These are phyloP conservation scores for Halyomorpha halys DNA, from an alignment of 1,140 invertebrate genomes.

Conservation along the genomic window DNA sequence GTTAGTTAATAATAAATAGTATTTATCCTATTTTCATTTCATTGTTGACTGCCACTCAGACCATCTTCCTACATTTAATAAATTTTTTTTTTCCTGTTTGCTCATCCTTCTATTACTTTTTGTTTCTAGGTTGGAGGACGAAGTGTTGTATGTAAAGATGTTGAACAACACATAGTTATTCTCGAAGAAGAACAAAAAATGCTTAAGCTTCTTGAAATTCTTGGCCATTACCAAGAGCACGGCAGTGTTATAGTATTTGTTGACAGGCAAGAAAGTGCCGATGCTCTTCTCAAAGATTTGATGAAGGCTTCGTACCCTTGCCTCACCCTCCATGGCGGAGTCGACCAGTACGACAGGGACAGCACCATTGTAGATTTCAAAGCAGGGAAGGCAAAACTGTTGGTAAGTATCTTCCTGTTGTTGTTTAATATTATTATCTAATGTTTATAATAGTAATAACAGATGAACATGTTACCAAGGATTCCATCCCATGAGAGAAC, in stretches of 20 bases:
- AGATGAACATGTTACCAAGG: too few relatives aligned
- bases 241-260: conserved; percentile 96
- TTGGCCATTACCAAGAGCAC: conserved; percentile 87
- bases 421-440: neutral
- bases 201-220: conserved; percentile 88
- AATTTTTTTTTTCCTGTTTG: too few relatives aligned
- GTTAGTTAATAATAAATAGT: too few relatives aligned
- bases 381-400: conserved; percentile 70
- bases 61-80: too few relatives aligned
- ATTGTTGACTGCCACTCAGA: too few relatives aligned
- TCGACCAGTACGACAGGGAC: conserved; percentile 98
- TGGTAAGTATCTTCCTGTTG: conserved; percentile 37
- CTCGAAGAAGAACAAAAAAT: conserved; percentile 97
- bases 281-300: conserved; percentile 86
- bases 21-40: too few relatives aligned
- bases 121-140: conserved; percentile 72
- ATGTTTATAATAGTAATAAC: neutral
- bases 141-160: conserved; percentile 96
- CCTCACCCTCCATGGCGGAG: conserved; percentile 95
- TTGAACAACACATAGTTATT: conserved; percentile 89
- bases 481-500: too few relatives aligned
- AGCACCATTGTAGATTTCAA: conserved; percentile 98
- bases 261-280: conserved; percentile 97
- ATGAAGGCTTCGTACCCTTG: conserved; percentile 95
- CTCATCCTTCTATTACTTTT: neutral